A percentile compares a stretch with the other conserved stretches of the same genome.
Evolutionary conservation across 2,113 vertebrate species (phyloP).

Genomic region (Pyxicephalus adspersus): DNA sequence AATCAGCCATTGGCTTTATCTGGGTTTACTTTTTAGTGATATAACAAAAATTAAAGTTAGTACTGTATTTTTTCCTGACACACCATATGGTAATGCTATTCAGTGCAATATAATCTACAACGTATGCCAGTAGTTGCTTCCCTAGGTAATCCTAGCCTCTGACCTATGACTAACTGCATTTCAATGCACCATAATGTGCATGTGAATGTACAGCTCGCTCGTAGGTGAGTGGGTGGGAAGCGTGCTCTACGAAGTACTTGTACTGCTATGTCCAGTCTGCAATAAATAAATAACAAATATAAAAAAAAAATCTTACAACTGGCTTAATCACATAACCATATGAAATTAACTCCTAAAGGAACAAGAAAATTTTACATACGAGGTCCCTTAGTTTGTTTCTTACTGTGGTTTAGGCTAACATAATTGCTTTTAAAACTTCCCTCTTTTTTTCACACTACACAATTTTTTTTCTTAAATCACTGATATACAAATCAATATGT

Average conservation of each 20-base stretch:
- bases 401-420: too few species aligned
- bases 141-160: constrained; percentile 52
- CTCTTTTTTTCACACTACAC: too few species aligned
- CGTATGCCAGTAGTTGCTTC: constrained; percentile 55
- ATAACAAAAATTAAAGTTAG: constrained; percentile 10
- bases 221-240: constrained; percentile 46
- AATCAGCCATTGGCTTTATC: not conserved
- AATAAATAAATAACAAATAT: constrained; percentile 11
- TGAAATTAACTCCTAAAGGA: not conserved
- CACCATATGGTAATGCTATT: constrained; percentile 52
- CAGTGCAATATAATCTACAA: constrained; percentile 51
- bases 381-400: not conserved
- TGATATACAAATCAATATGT: too few species aligned
- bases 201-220: constrained; percentile 39
- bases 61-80: constrained; percentile 28
- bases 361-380: not conserved
- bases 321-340: constrained; percentile 33
- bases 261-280: not conserved
- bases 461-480: too few species aligned
- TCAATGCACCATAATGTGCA: constrained; percentile 35
- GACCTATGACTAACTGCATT: constrained; percentile 55
- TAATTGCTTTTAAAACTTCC: too few species aligned
- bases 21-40: constrained; percentile 2
- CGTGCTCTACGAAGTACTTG: not conserved
- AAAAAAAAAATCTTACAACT: not conserved